Conservation (phyloP, 2,113 vertebrate genomes). For the Saimiri boliviensis region DNA sequence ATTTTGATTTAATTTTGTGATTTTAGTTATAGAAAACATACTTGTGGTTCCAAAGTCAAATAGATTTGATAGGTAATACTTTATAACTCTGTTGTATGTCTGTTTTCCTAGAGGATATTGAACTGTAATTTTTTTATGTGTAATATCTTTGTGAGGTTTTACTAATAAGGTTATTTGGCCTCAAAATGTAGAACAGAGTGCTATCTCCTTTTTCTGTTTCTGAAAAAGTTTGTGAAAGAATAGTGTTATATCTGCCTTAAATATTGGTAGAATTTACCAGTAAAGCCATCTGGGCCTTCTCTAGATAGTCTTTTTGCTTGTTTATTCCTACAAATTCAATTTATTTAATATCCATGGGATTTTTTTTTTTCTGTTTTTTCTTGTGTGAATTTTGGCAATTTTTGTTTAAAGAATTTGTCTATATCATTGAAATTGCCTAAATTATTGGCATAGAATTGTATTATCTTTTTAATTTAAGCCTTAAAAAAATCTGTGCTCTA, state of each 20-base stretch:
- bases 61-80: not conserved
- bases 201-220: not conserved
- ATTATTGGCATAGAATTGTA: not conserved
- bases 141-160: conserved; percentile 3
- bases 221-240: not conserved
- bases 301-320: not conserved
- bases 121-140: not conserved
- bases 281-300: not conserved
- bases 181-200: not conserved
- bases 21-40: not conserved
- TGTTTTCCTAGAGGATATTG: not conserved
- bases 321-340: not conserved
- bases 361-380: not conserved
- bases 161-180: not conserved
- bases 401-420: not conserved
- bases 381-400: not conserved
- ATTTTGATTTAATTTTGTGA: not conserved
- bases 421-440: not conserved
- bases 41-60: not conserved
- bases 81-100: not conserved
- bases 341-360: not conserved
- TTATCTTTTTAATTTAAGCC: not conserved
- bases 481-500: not conserved
- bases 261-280: not conserved
- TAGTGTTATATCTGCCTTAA: not conserved